Evolutionary conservation across 92 coral and sea anemone species (phyloP).

Genomic region (Virgularia gustaviana): DNA sequence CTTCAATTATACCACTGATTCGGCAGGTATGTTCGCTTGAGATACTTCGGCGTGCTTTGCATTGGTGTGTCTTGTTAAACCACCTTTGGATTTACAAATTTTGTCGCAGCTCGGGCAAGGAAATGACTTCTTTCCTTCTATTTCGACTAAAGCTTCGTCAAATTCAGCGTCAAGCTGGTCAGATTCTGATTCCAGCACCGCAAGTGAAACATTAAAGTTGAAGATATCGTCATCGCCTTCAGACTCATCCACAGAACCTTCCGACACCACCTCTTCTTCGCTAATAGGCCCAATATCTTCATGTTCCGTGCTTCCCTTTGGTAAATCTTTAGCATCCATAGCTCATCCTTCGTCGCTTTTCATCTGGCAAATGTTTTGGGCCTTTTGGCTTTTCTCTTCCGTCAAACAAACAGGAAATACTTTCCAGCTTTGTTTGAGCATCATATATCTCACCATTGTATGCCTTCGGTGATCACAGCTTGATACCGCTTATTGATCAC

Average conservation of each 20-base stretch:
- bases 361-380: not conserved
- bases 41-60: not conserved
- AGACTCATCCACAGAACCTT: not conserved
- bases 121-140: not conserved
- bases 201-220: not conserved
- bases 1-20: not conserved
- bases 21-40: not conserved
- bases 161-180: not conserved
- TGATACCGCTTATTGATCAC: not conserved
- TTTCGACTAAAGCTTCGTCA: not conserved
- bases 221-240: not conserved
- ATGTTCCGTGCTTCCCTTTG: no score
- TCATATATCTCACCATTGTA: not conserved
- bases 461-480: not conserved
- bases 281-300: not conserved
- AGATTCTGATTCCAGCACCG: not conserved
- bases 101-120: not conserved
- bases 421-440: not conserved
- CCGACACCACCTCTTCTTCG: not conserved
- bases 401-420: not conserved
- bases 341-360: not conserved
- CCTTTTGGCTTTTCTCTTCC: not conserved
- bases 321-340: no score
- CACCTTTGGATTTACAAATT: constrained; percentile 1
- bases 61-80: not conserved